Percentiles rank a stretch among this genome's conserved stretches.
Evolutionary conservation across 2,797 vertebrate genomes (phyloP).

Genomic region (Channa striata): DNA sequence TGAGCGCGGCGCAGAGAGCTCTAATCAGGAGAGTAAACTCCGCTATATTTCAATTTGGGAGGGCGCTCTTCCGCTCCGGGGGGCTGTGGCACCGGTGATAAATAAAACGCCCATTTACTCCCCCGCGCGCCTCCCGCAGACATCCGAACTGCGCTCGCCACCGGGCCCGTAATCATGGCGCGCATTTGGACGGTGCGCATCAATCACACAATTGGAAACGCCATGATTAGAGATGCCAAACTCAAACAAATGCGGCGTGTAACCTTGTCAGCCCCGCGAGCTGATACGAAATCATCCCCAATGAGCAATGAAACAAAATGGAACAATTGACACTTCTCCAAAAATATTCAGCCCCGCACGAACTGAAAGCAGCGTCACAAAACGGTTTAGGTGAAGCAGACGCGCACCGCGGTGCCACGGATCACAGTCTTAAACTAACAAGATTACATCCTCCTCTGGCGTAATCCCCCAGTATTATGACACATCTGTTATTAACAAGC

Average conservation of each 20-base stretch:
- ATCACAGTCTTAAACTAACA: constrained; percentile 59
- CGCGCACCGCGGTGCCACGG: background rate
- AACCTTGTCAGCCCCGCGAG: constrained; percentile 84
- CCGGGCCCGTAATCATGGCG: constrained; percentile 91
- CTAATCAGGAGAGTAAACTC: constrained; percentile 99
- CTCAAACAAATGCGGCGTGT: constrained; percentile 77
- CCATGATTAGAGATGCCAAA: constrained; percentile 91
- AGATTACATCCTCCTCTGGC: constrained; percentile 70
- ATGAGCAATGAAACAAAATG: constrained; percentile 70
- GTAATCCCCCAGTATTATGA: constrained; percentile 76
- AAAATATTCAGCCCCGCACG: constrained; percentile 27
- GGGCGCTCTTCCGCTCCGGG: constrained; percentile 97
- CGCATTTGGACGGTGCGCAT: constrained; percentile 90
- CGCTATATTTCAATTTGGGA: constrained; percentile 99
- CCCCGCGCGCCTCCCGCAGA: constrained; percentile 85
- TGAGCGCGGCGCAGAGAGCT: constrained; percentile 84
- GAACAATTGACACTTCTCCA: constrained; percentile 63
- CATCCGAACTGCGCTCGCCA: constrained; percentile 86
- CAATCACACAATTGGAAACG: constrained; percentile 94
- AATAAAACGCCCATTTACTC: constrained; percentile 99
- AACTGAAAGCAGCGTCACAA: background rate
- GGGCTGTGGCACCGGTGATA: constrained; percentile 94
- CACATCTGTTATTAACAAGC: constrained; percentile 79
- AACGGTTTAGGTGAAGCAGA: background rate
- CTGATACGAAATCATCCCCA: constrained; percentile 63